Conservation (phyloP, 2,888 invertebrate genomes). For the Macrosoma leucophasiata region DNA sequence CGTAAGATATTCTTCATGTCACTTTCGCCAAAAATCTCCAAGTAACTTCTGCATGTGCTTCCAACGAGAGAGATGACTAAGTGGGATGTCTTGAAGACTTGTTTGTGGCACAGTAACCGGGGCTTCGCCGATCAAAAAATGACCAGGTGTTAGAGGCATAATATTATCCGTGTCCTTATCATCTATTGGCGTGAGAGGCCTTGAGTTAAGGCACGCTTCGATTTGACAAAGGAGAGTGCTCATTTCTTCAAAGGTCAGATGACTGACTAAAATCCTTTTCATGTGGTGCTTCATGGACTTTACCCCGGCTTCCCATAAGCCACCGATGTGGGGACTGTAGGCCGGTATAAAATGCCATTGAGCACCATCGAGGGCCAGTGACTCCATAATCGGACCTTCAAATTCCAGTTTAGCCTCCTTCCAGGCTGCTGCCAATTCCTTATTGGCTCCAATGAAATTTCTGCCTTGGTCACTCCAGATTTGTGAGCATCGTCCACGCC, state of each 20-base stretch:
- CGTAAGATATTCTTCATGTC: conserved; percentile 24
- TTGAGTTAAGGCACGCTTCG: conserved; percentile 23
- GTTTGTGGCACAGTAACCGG: conserved; percentile 19
- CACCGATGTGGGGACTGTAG: conserved; percentile 22
- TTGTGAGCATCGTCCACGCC: conserved; percentile 24
- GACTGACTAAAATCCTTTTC: background rate
- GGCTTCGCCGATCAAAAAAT: conserved; percentile 27
- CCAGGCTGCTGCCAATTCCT: conserved; percentile 17
- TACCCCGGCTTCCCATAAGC: no score
- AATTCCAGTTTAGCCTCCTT: conserved; percentile 13
- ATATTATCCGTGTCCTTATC: conserved; percentile 6
- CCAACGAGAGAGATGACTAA: conserved; percentile 23
- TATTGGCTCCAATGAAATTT: conserved; percentile 23
- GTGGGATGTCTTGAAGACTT: conserved; percentile 10
- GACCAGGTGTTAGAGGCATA: conserved; percentile 27
- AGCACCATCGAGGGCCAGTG: conserved; percentile 18
- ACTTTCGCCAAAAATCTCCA: conserved; percentile 26
- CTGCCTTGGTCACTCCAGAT: conserved; percentile 24
- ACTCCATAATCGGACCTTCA: conserved; percentile 1
- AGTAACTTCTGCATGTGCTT: conserved; percentile 23
- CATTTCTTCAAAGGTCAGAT: conserved; percentile 21
- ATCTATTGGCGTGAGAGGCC: conserved; percentile 9
- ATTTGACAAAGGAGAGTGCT: conserved; percentile 17
- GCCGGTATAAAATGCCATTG: conserved; percentile 26
- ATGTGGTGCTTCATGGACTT: conserved; percentile 10